Base-by-base conservation (phyloP, 2,888 invertebrate species). In the Dicyrtomina minuta region DNA sequence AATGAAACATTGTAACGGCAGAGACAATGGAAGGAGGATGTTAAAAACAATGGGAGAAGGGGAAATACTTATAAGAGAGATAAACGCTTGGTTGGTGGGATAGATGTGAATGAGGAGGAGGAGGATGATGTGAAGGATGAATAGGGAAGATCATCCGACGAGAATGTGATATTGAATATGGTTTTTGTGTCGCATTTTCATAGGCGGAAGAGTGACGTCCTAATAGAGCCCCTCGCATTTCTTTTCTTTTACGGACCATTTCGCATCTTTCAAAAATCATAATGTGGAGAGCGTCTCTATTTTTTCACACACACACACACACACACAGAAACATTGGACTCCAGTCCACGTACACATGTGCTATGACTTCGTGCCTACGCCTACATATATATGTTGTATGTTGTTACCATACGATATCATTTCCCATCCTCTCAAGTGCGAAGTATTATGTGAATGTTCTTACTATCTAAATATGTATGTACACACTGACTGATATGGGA, bases 171-270 rank as follows among this genome's bases (percentile, higher is more conserved):
- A 61, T 61, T 61, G 60, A 61, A 61, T 44, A 61, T 61, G 44
- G 59, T 44, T 61, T 44, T 44, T 41, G 17, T 61, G 60, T 41
- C 26, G 5, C 43, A 6, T 61, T 61, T 44, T 41, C 1, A 59
- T 24, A 41, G 44, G 43, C 24, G 41, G 33, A 59, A 4, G 20
- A n/a, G 41, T 59, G 59, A 33, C 4, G 58, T 39, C n/a, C 39
- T 15, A 39, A 17, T 15, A 56, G 56, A 59, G 41, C 2, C 39
- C 41, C n/a, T 59, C 17, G 22, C n/a, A n/a, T 22, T 46, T 61
- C 60, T 61, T 61, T 61, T 61, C 43, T 61, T 46, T 61, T 24
- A 61, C 46, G 60, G 24, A 46, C 60, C 60, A 61, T 61, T 61
- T 61, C 60, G 24, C 44, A 24, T 44, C 39, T 20, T 46, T 22